These are phyloP conservation scores for Hippotragus niger DNA, from an alignment of 2,113 vertebrate genomes.

Conservation along the genomic window DNA sequence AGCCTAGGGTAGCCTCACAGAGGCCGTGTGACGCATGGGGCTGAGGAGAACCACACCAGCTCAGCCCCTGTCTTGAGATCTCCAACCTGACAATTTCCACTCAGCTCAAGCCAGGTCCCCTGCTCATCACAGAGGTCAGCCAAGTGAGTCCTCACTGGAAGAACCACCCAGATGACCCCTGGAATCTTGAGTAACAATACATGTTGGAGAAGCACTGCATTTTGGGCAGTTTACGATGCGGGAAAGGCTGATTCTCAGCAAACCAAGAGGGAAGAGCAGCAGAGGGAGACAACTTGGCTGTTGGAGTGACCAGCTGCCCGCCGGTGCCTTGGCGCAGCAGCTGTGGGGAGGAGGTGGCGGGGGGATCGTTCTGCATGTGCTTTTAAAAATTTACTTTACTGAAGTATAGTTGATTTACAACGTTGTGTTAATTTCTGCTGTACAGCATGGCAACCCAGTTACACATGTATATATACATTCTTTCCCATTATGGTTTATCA, in stretches of 20 bases:
- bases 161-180: not conserved
- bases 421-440: not conserved
- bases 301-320: not conserved
- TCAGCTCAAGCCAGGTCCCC: not conserved
- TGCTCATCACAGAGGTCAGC: not conserved
- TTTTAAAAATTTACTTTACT: not conserved
- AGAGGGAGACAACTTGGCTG: no score
- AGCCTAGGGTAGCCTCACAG: not conserved
- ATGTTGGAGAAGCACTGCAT: not conserved
- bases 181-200: not conserved
- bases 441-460: not conserved
- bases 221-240: not conserved
- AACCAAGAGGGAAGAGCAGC: not conserved
- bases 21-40: accelerated
- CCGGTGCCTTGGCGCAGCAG: not conserved
- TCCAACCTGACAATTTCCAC: no score
- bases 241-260: not conserved
- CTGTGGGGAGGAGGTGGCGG: not conserved
- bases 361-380: not conserved
- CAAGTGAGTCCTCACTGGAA: not conserved
- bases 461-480: no score
- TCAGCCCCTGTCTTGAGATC: not conserved
- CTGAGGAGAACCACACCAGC: not conserved
- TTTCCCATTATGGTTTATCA: not conserved
- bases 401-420: not conserved